Evolutionary conservation across 2,797 vertebrate genomes (phyloP).

Genomic region (Microtus californicus): DNA sequence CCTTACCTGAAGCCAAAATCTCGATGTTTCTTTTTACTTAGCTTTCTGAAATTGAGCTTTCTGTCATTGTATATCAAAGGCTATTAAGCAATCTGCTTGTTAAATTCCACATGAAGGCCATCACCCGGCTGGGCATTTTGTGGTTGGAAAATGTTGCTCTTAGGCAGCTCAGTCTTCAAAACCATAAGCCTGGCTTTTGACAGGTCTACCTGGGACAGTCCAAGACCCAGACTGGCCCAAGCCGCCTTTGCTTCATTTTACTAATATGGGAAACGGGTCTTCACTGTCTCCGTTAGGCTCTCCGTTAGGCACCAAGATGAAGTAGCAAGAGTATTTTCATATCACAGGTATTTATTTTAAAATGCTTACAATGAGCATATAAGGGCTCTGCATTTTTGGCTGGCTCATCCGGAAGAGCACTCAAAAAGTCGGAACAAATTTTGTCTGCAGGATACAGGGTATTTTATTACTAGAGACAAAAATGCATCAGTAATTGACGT

Average conservation of each 20-base stretch:
- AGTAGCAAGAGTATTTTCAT: conserved; percentile 27
- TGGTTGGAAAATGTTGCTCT: background rate
- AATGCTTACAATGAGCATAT: conserved; percentile 33
- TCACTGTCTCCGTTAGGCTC: conserved; percentile 38
- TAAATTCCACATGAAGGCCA: background rate
- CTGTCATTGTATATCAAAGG: background rate
- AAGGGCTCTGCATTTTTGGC: conserved; percentile 50
- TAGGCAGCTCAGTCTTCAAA: background rate
- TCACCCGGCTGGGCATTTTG: background rate
- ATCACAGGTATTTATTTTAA: conserved; percentile 60
- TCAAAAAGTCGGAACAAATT: conserved; percentile 41
- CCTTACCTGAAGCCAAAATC: background rate
- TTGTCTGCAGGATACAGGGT: conserved; percentile 1
- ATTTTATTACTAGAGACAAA: conserved; percentile 64
- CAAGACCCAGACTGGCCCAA: background rate
- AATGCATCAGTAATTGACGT: conserved; percentile 52
- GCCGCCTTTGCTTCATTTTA: background rate
- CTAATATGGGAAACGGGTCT: background rate
- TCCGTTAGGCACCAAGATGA: conserved; percentile 55
- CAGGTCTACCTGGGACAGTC: background rate
- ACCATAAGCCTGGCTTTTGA: background rate
- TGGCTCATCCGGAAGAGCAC: background rate
- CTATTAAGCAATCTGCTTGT: background rate
- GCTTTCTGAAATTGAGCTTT: background rate
- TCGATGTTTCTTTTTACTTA: background rate